phyloP scores from a whole-genome alignment of 1,140 invertebrate genomes.

The Agrypnia vestita region DNA sequence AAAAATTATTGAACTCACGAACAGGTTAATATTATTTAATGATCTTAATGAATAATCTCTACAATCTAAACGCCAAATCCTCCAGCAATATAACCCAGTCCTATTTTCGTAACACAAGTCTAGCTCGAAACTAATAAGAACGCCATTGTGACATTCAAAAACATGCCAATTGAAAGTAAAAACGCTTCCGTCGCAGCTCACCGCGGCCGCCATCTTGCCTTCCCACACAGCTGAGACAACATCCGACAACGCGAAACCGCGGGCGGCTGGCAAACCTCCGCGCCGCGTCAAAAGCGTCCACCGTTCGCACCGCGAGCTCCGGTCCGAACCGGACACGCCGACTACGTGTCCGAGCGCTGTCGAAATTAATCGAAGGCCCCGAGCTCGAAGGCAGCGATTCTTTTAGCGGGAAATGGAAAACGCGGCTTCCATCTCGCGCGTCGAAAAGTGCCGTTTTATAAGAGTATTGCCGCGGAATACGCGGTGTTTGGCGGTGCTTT shows the following conservation, averaged over 20 bases:
- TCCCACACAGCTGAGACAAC: constrained; percentile 24
- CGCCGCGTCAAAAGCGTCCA: neutral
- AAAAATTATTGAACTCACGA: too few relatives aligned
- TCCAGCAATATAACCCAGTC: too few relatives aligned
- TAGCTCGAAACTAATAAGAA: too few relatives aligned
- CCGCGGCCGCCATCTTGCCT: constrained; percentile 16
- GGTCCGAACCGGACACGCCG: neutral
- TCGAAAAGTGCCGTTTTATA: neutral
- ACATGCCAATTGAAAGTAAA: constrained; percentile 15
- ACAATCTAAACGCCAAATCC: too few relatives aligned
- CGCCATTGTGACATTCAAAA: too few relatives aligned
- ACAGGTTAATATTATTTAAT: too few relatives aligned
- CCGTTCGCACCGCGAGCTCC: neutral
- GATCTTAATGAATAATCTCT: too few relatives aligned
- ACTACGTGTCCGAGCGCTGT: neutral
- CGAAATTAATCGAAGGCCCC: neutral
- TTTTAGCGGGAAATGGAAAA: neutral
- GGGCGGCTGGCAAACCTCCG: neutral
- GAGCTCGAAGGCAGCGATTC: neutral
- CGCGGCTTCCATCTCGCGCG: neutral
- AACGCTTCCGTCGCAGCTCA: constrained; percentile 2
- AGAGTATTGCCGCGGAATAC: neutral
- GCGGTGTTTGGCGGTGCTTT: neutral
- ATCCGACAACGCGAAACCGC: neutral
- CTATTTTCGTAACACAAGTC: too few relatives aligned